Base-by-base conservation (phyloP, 2,113 vertebrate species). In the Anser cygnoides region DNA sequence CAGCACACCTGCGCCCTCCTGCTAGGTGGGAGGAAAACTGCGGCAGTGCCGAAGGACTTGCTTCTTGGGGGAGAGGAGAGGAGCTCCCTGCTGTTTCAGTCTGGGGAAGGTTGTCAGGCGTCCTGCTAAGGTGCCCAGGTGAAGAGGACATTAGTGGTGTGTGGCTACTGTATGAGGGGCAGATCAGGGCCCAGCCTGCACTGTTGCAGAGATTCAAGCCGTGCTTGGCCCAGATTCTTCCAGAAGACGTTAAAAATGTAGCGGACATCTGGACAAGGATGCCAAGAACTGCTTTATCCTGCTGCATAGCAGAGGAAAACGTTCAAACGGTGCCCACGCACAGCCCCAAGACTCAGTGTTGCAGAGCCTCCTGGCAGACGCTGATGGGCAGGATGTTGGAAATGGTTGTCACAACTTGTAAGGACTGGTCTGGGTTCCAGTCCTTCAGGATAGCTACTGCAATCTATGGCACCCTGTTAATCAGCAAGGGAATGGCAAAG, bases 401-500 rank as follows among this genome's bases (percentile, higher is more conserved):
- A 87, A 54, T 0, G 1, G 13, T 28, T n/a, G 16, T 37, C 19
- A 13, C 0, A 3, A 62, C 72, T 66, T 43, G 15, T 46, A 44
- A 76, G 52, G 37, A 50, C 70, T 87, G 21, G 31, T 73, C 44
- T 77, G 11, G n/a, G 16, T 93, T 92, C 0, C 2, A 85, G 44
- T 61, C 83, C 65, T 84, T 91, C 44, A 52, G 71, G 22, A 63
- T 68, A 85, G 55, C 68, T 89, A 89, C 83, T 85, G 66, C 13
- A 29, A 65, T 72, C 63, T 84, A 20, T n/a, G 75, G 19, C 57
- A 93, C 81, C 54, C 41, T 87, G 37, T 88, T 94, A 92, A 86
- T 87, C 46, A 55, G 43, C 65, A 71, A 86, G 54, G 68, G 50
- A 95, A 76, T 83, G 76, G 43, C 46, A 85, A 93, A 92, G 35